These are phyloP conservation scores for Calephelis perditalis DNA, from an alignment of 2,888 invertebrate species.

Conservation along the genomic window DNA sequence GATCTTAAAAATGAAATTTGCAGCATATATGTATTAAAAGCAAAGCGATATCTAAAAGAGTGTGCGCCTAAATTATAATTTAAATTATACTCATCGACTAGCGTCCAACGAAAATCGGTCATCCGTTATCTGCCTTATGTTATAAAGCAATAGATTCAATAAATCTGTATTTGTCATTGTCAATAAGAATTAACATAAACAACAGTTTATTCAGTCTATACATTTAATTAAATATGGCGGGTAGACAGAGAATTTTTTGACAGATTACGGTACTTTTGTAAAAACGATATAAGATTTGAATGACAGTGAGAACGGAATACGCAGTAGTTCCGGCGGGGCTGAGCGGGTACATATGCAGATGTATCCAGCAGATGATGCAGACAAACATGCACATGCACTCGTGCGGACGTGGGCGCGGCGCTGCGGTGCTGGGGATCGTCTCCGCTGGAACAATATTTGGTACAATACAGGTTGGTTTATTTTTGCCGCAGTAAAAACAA, in stretches of 20 bases:
- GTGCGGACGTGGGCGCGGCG: slow-evolving; percentile 19
- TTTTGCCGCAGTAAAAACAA: too few species aligned
- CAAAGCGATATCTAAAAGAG: too few species aligned
- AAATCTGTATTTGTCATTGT: slow-evolving; percentile 12
- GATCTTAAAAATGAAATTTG: too few species aligned
- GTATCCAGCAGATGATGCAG: not conserved
- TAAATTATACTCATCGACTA: not conserved
- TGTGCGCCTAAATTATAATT: too few species aligned
- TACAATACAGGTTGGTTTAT: too few species aligned
- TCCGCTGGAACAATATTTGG: slow-evolving; percentile 16
- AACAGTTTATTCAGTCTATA: slow-evolving; percentile 2
- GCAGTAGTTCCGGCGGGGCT: not conserved
- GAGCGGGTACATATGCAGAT: not conserved
- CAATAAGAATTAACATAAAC: slow-evolving; percentile 8
- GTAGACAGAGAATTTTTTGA: not conserved
- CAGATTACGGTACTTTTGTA: not conserved
- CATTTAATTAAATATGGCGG: slow-evolving; percentile 3
- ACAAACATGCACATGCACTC: not conserved
- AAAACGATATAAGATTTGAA: not conserved
- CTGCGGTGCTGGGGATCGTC: slow-evolving; percentile 22
- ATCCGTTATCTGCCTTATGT: not conserved
- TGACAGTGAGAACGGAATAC: slow-evolving; percentile 13
- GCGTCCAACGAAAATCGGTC: not conserved
- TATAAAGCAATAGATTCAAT: slow-evolving; percentile 5
- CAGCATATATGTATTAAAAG: too few species aligned